Base-by-base conservation (phyloP, 2,888 invertebrate species). In the Nysson spinosus region DNA sequence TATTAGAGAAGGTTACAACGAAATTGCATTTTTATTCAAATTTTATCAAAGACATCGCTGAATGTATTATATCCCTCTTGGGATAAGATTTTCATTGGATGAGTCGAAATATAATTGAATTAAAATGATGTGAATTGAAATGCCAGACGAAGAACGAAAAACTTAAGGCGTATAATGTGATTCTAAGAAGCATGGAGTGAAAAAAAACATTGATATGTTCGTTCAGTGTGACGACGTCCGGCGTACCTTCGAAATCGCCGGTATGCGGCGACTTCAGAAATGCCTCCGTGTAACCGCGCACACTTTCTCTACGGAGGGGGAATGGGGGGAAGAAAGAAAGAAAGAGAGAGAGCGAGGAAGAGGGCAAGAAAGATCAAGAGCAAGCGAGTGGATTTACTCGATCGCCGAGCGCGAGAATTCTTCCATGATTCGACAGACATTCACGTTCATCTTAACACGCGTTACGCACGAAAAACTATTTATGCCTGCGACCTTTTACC, bases 281-380 rank as follows among this genome's bases (percentile, higher is more conserved):
- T 68, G 64, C 68, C 74, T 72, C 37, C 65, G 44, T 42, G 47
- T 43, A 50, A 55, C 39, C 57, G 63, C 42, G 64, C 57, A 69
- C 71, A 81, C 80, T 81, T 80, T 79, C 79, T 75, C 80, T 69
- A 49, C 39, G 62, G 61, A 40, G 57, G 60, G 67, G 56, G 22
- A 57, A 49, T 34, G 51, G 60, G 55, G 34, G 57, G 46, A 50
- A 12, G 35, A 3, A 4, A 14, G 11, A 30, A 39, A 64, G 46
- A 30, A 19, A 44, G 32, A 46, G 22, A 43, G 14, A 62, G 28
- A 34, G 16, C 42, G 35, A 50, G 43, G 28, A 50, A 54, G 42
- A 57, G 57, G 49, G 26, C 24, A 37, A 16, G 67, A 62, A 64
- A 64, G 64, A 72, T 64, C 62, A 69, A 67, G 64, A 74, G 52